A percentile compares a stretch with the other conserved stretches of the same genome.
phyloP scores from a whole-genome alignment of 2,888 invertebrate genomes.

The Choreutis nemorana region DNA sequence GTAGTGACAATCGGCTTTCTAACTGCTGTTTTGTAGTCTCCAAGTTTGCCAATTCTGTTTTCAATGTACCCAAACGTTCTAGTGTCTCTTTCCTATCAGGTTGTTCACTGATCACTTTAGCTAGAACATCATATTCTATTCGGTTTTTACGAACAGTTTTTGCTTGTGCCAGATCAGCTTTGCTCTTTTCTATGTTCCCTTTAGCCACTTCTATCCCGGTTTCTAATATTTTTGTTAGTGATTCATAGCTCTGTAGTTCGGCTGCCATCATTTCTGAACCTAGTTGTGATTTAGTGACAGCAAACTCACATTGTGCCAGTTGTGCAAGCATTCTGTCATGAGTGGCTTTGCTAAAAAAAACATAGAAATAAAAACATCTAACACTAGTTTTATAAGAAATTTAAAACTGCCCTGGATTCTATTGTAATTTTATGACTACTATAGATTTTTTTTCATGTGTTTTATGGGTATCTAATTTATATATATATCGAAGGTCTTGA shows the following conservation, averaged over 20 bases:
- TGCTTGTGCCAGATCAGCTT: conserved; percentile 80
- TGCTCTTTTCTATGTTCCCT: conserved; percentile 81
- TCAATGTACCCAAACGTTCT: conserved; percentile 72
- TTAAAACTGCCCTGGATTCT: too few relatives aligned
- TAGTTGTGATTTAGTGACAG: conserved; percentile 82
- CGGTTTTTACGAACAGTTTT: conserved; percentile 89
- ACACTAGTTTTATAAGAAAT: conserved; percentile 2
- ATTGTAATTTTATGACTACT: too few relatives aligned
- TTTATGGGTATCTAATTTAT: too few relatives aligned
- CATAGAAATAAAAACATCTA: conserved; percentile 2
- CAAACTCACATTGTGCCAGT: conserved; percentile 87
- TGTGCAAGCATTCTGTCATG: conserved; percentile 85
- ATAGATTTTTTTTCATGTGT: too few relatives aligned
- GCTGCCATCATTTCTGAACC: conserved; percentile 84
- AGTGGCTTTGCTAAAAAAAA: conserved; percentile 66
- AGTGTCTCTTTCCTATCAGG: conserved; percentile 86
- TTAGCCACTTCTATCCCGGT: conserved; percentile 81
- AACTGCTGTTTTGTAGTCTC: conserved; percentile 75
- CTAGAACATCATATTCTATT: conserved; percentile 92
- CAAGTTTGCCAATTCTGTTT: conserved; percentile 75
- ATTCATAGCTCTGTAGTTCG: conserved; percentile 83
- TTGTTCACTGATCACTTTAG: conserved; percentile 89
- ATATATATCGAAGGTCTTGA: too few relatives aligned
- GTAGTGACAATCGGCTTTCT: conserved; percentile 79
- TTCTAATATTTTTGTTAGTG: conserved; percentile 79